These are phyloP conservation scores for Butorides virescens DNA, from an alignment of 2,113 vertebrate genomes.

Conservation along the genomic window DNA sequence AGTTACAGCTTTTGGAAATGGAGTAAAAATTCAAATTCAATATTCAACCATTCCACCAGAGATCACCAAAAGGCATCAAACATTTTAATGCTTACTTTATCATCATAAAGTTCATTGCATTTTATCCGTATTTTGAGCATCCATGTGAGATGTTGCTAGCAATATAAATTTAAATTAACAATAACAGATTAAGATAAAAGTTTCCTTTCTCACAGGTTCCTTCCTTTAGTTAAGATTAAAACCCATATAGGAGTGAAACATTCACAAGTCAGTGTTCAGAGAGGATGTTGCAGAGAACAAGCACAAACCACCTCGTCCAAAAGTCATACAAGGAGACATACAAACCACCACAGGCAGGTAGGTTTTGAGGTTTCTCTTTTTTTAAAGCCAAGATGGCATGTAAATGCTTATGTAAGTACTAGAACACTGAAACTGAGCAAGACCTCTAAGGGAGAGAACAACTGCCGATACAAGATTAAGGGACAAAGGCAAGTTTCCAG, in stretches of 20 bases:
- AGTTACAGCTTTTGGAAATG: background rate
- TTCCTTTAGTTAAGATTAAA: background rate
- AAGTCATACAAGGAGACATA: background rate
- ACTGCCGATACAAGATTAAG: no score
- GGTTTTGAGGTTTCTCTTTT: background rate
- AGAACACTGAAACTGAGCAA: background rate
- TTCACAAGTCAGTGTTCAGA: background rate
- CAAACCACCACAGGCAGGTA: background rate
- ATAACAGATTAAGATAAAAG: background rate
- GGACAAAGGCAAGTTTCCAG: background rate
- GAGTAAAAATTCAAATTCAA: background rate
- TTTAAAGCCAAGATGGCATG: background rate
- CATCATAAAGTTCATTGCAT: background rate
- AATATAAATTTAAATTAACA: background rate
- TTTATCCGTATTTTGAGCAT: background rate
- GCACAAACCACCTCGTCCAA: background rate
- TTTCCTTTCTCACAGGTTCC: background rate
- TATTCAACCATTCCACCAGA: background rate
- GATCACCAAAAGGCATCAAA: background rate
- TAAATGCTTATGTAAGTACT: fast-evolving
- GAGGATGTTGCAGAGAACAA: background rate
- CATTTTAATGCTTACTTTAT: background rate
- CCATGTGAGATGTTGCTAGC: background rate
- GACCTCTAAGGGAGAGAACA: background rate
- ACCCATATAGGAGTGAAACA: background rate